Evolutionary conservation across 2,888 invertebrate genomes (phyloP), one percentile per base, ranked within the genome.

Genomic region (Callyntrura sp.): DNA sequence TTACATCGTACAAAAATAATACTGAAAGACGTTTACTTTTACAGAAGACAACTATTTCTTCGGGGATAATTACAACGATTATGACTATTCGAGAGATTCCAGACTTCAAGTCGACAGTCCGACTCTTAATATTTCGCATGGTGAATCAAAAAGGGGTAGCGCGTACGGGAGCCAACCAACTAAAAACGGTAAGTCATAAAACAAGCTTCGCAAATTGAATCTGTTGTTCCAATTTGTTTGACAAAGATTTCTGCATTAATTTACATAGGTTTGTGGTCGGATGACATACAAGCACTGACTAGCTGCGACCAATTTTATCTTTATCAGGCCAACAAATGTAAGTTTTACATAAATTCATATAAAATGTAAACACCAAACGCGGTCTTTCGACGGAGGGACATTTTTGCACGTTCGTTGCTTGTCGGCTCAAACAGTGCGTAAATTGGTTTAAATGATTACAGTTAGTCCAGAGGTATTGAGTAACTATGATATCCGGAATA

Each of bases 301-400:
- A 70, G 83, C 14, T 91, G 91, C 82, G 91, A 91, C 82, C 89
- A 91, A 85, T 91, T 90, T 85, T 90, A 85, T 70, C 57, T 91
- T 11, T 89, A 85, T 28, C 91, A 91, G 45, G 90, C 90, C 87
- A 91, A 91, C 60, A 84, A 91, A 89, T 83, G 91, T 91, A 91
- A 70, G 88, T 11, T 1, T 35, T 35, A 35, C 35, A 14, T 28
- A 48, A n/a, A n/a, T n/a, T n/a, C n/a, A n/a, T n/a, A n/a, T n/a
- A n/a, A n/a, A n/a, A n/a, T n/a, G n/a, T n/a, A n/a, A n/a, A n/a
- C n/a, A n/a, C n/a, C n/a, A n/a, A n/a, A n/a, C n/a, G n/a, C n/a
- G n/a, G n/a, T n/a, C n/a, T n/a, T n/a, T n/a, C n/a, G n/a, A n/a
- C n/a, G n/a, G n/a, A n/a, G n/a, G n/a, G n/a, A 62, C 65, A 84